A percentile compares a stretch with the other conserved stretches of the same genome.
These are phyloP conservation scores for Andrena bucephala DNA, from an alignment of 2,888 invertebrate genomes.

Conservation along the genomic window DNA sequence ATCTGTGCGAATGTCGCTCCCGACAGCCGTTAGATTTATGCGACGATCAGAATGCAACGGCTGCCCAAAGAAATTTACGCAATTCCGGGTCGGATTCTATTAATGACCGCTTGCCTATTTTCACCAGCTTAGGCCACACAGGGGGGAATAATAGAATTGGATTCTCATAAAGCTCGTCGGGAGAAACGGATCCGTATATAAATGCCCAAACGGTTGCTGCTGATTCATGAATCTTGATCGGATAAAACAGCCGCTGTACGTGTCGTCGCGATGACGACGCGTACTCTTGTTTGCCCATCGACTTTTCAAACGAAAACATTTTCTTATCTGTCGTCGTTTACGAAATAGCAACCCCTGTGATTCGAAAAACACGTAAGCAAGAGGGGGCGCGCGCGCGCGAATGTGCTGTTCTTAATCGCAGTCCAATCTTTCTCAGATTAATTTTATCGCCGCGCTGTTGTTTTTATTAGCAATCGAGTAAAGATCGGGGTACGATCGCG, in stretches of 20 bases:
- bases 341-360: slow-evolving; percentile 1
- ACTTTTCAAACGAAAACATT: slow-evolving; percentile 20
- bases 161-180: neutral
- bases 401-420: neutral
- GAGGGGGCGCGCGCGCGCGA: too few relatives aligned
- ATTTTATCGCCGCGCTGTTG: slow-evolving; percentile 25
- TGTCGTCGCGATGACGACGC: neutral
- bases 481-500: slow-evolving; percentile 39
- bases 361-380: slow-evolving; percentile 5
- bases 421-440: slow-evolving; percentile 42
- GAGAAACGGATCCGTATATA: too few relatives aligned
- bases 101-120: slow-evolving; percentile 53
- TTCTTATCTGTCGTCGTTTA: slow-evolving; percentile 32
- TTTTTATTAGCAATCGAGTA: slow-evolving; percentile 43
- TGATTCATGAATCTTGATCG: neutral
- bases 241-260: neutral
- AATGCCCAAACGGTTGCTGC: neutral
- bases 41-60: slow-evolving; percentile 16
- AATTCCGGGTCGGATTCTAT: slow-evolving; percentile 41
- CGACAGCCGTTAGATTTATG: slow-evolving; percentile 38
- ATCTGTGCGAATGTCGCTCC: neutral
- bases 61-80: slow-evolving; percentile 49
- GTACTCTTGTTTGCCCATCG: neutral
- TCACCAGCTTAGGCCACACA: slow-evolving; percentile 1
- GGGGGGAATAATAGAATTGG: slow-evolving; percentile 16